Base-by-base conservation (phyloP, 2,797 vertebrate species). In the Lithobates sylvaticus region DNA sequence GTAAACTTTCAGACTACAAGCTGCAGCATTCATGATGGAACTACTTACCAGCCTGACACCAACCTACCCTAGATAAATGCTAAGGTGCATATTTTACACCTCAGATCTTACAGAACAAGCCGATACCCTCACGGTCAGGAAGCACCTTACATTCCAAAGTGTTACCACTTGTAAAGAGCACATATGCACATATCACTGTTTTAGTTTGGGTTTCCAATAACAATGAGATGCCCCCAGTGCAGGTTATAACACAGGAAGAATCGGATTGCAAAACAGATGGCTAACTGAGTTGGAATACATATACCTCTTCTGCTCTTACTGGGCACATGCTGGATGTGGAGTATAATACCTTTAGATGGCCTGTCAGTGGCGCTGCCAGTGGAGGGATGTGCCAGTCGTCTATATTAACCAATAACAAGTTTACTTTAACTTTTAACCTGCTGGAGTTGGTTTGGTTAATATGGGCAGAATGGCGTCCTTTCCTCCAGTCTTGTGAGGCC, bases 1-100 rank as follows among this genome's bases (percentile, higher is more conserved):
- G 88, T 12, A 88, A 89, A 81, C 68, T 89, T 1, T 58, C 91
- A 3, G 91, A 88, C 42, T 88, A 88, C 84, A 91, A 93, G 34
- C 92, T 86, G 9, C 89, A 89, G 10, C 94, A 90, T 54, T 92
- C 36, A 76, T 93, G 29, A 88, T 6, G 21, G 3, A 44, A 69
- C 21, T 3, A 65, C 34, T 12, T 42, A 12, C 32, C 32, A 34
- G 69, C 21, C 69, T 71, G 34, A 21, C 15, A 36, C 16, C 18
- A 1, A 69, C 67, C 15, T n/a, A 61, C 54, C 54, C 8, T 61
- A 61, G 21, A 21, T 23, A n/a, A 5, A 3, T 6, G 5, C 21
- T 7, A 67, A 29, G 2, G 10, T 67, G 21, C 7, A 65, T 13
- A 23, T 65, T 10, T 8, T 10, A 23, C 61, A 10, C 61, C 61